Conservation (phyloP, 2,113 vertebrate genomes). For the Romanogobio albipinnatus region DNA sequence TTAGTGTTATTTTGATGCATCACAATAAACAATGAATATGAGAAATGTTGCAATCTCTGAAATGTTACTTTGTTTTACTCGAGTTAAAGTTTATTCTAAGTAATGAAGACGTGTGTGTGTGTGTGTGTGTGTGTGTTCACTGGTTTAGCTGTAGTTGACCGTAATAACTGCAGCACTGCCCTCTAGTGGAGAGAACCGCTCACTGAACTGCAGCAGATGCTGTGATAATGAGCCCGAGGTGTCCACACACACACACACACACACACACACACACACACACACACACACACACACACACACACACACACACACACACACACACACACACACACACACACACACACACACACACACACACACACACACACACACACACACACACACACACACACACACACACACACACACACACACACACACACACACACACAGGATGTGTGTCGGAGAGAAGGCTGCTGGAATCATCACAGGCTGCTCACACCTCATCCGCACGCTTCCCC, state of each 20-base stretch:
- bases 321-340: too few relatives aligned
- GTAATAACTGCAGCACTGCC: not conserved
- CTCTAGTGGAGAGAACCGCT: slow-evolving; percentile 38
- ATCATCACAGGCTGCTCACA: slow-evolving; percentile 64
- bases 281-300: too few relatives aligned
- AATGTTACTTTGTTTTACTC: not conserved
- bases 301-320: too few relatives aligned
- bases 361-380: too few relatives aligned
- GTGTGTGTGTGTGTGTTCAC: too few relatives aligned
- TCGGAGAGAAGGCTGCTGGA: slow-evolving; percentile 54
- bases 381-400: too few relatives aligned
- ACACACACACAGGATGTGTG: too few relatives aligned
- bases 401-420: too few relatives aligned
- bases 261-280: too few relatives aligned
- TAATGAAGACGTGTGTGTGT: too few relatives aligned
- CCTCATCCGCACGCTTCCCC: slow-evolving; percentile 48
- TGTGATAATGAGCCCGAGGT: not conserved
- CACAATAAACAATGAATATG: not conserved
- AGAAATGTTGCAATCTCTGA: not conserved
- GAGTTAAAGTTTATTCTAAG: not conserved
- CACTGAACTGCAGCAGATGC: not conserved
- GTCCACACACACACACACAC: too few relatives aligned
- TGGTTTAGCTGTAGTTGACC: not conserved
- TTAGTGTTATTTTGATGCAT: not conserved
- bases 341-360: too few relatives aligned